phyloP scores from a whole-genome alignment of 2,888 invertebrate species.

The Elmis aenea region DNA sequence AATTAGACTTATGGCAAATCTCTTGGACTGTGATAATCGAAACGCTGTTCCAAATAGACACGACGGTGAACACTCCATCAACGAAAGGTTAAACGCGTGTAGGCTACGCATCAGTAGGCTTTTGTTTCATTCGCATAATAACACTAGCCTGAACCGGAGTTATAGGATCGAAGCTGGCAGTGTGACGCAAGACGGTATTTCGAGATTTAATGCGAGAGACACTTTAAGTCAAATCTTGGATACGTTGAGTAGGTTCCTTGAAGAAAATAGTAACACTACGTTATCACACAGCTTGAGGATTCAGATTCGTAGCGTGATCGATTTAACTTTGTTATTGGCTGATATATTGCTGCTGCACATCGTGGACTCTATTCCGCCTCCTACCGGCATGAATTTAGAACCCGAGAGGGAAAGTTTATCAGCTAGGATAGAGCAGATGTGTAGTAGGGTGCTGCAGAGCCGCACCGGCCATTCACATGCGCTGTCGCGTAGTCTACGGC shows the following conservation, averaged over 20 bases:
- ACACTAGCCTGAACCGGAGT: slow-evolving; percentile 3
- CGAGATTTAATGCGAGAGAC: slow-evolving; percentile 41
- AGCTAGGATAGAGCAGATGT: slow-evolving; percentile 40
- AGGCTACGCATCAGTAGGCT: slow-evolving; percentile 37
- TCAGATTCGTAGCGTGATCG: slow-evolving; percentile 41
- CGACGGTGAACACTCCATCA: slow-evolving; percentile 37
- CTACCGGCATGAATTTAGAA: slow-evolving; percentile 39
- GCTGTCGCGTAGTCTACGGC: slow-evolving; percentile 37
- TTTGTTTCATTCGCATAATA: slow-evolving; percentile 23
- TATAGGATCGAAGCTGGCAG: slow-evolving; percentile 15
- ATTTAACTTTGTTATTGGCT: slow-evolving; percentile 48
- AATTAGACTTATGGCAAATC: slow-evolving; percentile 20
- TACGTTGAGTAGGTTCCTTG: slow-evolving; percentile 48
- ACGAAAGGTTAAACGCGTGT: slow-evolving; percentile 37
- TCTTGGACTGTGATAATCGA: slow-evolving; percentile 3
- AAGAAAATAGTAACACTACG: slow-evolving; percentile 39
- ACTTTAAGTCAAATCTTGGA: slow-evolving; percentile 48
- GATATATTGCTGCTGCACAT: slow-evolving; percentile 49
- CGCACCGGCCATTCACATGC: slow-evolving; percentile 36
- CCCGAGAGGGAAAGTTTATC: slow-evolving; percentile 40
- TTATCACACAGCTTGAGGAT: slow-evolving; percentile 24
- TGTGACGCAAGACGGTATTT: slow-evolving; percentile 39
- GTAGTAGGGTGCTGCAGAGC: slow-evolving; percentile 38
- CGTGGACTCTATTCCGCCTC: slow-evolving; percentile 45
- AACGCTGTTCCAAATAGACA: slow-evolving; percentile 21